Percentiles rank a stretch among this genome's conserved stretches.
Conservation (phyloP, 2,888 invertebrate species). For the Acleris laterana region DNA sequence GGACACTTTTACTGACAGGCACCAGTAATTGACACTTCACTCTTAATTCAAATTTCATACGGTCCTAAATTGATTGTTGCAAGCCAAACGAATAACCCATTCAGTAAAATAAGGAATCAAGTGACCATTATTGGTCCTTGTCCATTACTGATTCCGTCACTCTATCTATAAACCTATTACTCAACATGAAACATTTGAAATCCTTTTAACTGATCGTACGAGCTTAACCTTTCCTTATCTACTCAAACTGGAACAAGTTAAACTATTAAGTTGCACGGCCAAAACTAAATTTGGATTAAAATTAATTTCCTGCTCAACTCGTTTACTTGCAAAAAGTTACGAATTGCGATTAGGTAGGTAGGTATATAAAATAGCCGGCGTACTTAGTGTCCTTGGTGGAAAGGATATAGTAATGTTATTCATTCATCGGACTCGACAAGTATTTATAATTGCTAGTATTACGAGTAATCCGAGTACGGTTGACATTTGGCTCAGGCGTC, state of each 20-base stretch:
- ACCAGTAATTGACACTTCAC: no score
- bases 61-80: no score
- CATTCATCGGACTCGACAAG: slow-evolving; percentile 20
- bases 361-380: slow-evolving; percentile 28
- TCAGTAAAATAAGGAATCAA: no score
- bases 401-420: slow-evolving; percentile 25
- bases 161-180: background rate
- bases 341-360: slow-evolving; percentile 22
- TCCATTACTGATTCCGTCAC: no score
- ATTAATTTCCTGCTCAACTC: slow-evolving; percentile 27
- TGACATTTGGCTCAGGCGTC: background rate
- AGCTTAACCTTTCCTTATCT: slow-evolving; percentile 31
- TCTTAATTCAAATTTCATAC: no score
- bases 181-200: background rate
- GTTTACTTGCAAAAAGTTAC: slow-evolving; percentile 26
- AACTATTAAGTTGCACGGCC: slow-evolving; percentile 17
- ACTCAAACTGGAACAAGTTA: slow-evolving; percentile 9
- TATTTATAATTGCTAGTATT: slow-evolving; percentile 12
- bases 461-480: background rate
- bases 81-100: no score
- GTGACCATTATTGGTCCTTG: no score
- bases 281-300: slow-evolving; percentile 14
- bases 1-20: no score
- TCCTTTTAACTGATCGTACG: slow-evolving; percentile 11
- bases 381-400: slow-evolving; percentile 25